These are phyloP conservation scores for Chloropsis hardwickii DNA, from an alignment of 2,113 vertebrate genomes.

Conservation along the genomic window DNA sequence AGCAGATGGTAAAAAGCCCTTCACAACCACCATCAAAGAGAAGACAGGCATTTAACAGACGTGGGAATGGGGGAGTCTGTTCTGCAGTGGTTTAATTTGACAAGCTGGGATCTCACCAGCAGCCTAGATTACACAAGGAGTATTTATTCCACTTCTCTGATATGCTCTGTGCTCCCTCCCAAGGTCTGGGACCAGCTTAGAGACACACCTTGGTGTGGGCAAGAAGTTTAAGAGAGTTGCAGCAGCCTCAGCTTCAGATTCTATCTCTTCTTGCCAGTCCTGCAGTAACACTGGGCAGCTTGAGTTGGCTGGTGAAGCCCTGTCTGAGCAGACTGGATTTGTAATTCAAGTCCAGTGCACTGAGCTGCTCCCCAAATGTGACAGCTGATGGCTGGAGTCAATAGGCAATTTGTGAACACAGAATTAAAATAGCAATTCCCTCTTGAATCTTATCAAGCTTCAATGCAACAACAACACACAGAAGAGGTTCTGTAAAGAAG, in stretches of 20 bases:
- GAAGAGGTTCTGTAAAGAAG: background rate
- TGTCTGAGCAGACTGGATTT: background rate
- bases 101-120: background rate
- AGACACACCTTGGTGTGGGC: background rate
- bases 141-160: background rate
- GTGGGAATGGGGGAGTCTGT: accelerated
- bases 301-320: background rate
- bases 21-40: background rate
- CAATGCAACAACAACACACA: background rate
- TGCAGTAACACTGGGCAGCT: background rate
- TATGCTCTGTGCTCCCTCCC: background rate
- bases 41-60: background rate
- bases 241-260: background rate
- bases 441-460: background rate
- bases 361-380: background rate
- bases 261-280: background rate
- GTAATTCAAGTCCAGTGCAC: background rate
- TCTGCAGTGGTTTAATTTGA: background rate
- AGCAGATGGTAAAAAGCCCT: background rate
- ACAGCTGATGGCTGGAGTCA: background rate
- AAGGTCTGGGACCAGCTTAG: background rate
- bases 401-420: background rate
- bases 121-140: background rate
- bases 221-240: background rate
- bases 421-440: background rate